These are phyloP conservation scores for Maylandia zebra DNA, from an alignment of 2,113 vertebrate genomes.

Conservation along the genomic window DNA sequence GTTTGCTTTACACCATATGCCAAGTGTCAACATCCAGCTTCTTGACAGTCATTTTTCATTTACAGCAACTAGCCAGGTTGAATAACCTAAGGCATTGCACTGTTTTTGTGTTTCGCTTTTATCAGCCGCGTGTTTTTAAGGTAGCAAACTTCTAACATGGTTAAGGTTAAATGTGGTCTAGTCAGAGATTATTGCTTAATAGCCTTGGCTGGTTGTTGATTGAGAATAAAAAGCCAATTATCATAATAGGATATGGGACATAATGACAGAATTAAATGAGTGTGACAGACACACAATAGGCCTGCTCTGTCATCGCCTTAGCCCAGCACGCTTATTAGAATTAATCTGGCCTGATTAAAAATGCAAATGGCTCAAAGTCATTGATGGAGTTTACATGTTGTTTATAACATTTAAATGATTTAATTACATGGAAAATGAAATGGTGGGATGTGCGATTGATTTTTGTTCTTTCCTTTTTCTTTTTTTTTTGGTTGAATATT, in stretches of 20 bases:
- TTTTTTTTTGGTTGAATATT: constrained; percentile 30
- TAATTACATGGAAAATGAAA: constrained; percentile 75
- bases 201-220: constrained; percentile 64
- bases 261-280: constrained; percentile 68
- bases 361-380: constrained; percentile 72
- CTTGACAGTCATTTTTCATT: constrained; percentile 54
- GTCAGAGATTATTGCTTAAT: constrained; percentile 66
- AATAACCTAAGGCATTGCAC: not conserved
- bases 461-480: not conserved
- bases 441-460: constrained; percentile 41
- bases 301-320: constrained; percentile 60
- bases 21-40: constrained; percentile 48
- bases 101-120: not conserved
- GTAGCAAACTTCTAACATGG: constrained; percentile 21
- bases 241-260: constrained; percentile 69
- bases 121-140: not conserved
- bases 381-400: constrained; percentile 70
- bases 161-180: constrained; percentile 57
- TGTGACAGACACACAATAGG: constrained; percentile 68
- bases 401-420: constrained; percentile 71
- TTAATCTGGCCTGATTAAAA: constrained; percentile 73
- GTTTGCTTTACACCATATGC: constrained; percentile 45
- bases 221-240: constrained; percentile 67
- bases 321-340: constrained; percentile 65
- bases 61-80: not conserved